These are phyloP conservation scores for Brachylomia viminalis DNA, from an alignment of 2,888 invertebrate genomes.

Conservation along the genomic window DNA sequence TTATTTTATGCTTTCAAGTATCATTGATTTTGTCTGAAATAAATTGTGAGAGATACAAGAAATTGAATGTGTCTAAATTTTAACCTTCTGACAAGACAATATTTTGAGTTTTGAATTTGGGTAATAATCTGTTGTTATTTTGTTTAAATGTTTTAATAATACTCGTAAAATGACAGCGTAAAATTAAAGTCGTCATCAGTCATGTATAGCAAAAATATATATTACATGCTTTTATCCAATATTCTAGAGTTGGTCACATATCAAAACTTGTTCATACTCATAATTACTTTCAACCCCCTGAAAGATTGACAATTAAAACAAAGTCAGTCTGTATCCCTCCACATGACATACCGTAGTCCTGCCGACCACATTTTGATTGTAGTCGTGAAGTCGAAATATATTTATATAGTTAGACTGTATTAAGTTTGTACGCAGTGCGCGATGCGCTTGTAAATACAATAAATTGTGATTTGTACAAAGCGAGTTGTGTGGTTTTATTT, in stretches of 20 bases:
- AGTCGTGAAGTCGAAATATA: slow-evolving; percentile 55
- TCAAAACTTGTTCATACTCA: not conserved
- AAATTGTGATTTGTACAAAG: slow-evolving; percentile 86
- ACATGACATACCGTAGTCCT: not conserved
- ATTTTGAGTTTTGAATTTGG: too few relatives aligned
- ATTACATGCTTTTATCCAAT: not conserved
- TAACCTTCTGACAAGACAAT: not conserved
- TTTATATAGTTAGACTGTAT: slow-evolving; percentile 52
- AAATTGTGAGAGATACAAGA: not conserved
- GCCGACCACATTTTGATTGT: slow-evolving; percentile 27
- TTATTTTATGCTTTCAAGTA: too few relatives aligned
- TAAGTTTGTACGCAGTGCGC: slow-evolving; percentile 63
- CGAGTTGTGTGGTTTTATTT: slow-evolving; percentile 69
- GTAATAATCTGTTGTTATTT: not conserved
- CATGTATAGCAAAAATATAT: not conserved
- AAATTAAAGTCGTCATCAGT: not conserved
- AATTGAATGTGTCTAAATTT: not conserved
- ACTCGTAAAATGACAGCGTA: not conserved
- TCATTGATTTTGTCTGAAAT: not conserved
- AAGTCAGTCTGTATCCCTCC: not conserved
- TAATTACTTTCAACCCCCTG: not conserved
- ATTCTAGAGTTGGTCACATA: not conserved
- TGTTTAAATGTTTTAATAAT: not conserved
- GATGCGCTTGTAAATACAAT: slow-evolving; percentile 72
- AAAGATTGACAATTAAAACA: not conserved